A percentile compares a stretch with the other conserved stretches of the same genome.
Evolutionary conservation across 2,797 vertebrate genomes (phyloP).

Genomic region (Hydrocynus forskahlii): DNA sequence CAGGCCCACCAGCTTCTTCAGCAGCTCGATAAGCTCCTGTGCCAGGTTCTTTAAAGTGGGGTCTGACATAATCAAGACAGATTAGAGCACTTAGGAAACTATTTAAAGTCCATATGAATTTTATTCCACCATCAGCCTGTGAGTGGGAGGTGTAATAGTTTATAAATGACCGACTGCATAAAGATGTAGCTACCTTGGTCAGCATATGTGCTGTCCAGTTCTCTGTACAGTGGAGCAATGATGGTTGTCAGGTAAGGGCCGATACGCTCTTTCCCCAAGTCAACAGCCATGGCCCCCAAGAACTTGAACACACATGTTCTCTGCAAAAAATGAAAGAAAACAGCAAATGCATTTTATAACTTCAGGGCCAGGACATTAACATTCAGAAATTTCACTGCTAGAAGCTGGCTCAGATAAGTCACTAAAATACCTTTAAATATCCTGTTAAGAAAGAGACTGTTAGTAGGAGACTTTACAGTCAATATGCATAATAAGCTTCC

Average conservation of each 20-base stretch:
- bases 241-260: slow-evolving; percentile 86
- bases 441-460: no score
- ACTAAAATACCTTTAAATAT: not conserved
- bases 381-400: not conserved
- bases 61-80: slow-evolving; percentile 73
- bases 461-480: no score
- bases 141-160: not conserved
- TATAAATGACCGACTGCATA: not conserved
- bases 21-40: slow-evolving; percentile 94
- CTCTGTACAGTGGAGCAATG: slow-evolving; percentile 89
- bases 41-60: slow-evolving; percentile 93
- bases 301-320: slow-evolving; percentile 96
- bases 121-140: not conserved
- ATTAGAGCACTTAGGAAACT: not conserved
- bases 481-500: no score
- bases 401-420: no score
- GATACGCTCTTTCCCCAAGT: slow-evolving; percentile 87
- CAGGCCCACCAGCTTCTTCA: slow-evolving; percentile 91
- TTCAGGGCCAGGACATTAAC: not conserved
- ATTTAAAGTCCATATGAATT: not conserved
- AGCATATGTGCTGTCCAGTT: slow-evolving; percentile 95
- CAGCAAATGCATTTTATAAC: not conserved
- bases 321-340: slow-evolving; percentile 68
- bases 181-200: slow-evolving; percentile 85
- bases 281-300: slow-evolving; percentile 88